A percentile compares a stretch with the other conserved stretches of the same genome.
Evolutionary conservation across 2,797 vertebrate species (phyloP).

Genomic region (Loris lydekkerianus): DNA sequence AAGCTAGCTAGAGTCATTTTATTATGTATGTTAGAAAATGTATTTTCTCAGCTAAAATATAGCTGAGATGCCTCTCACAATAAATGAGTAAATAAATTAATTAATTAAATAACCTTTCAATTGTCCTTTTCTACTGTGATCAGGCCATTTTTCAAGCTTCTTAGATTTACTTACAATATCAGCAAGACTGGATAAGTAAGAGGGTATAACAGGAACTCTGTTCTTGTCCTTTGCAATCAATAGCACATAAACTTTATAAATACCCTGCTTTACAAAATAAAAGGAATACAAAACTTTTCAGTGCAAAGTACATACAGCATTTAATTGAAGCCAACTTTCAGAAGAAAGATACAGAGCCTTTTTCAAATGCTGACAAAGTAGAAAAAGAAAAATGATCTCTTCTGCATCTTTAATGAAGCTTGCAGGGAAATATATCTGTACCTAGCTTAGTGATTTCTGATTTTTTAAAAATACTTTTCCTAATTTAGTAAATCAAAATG

Average conservation of each 20-base stretch:
- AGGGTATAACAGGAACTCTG: neutral
- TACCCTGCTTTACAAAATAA: conserved; percentile 43
- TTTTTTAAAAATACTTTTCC: conserved; percentile 31
- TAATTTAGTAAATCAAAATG: conserved; percentile 60
- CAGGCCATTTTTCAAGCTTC: neutral
- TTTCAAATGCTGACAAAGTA: conserved; percentile 75
- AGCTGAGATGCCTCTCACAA: neutral
- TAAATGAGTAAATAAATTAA: too few relatives aligned
- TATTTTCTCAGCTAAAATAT: conserved; percentile 46
- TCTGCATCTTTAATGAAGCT: conserved; percentile 72
- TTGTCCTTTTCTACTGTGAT: neutral
- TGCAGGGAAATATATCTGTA: conserved; percentile 45
- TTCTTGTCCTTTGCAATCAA: neutral
- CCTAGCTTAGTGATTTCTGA: conserved; percentile 30
- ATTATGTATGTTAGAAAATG: neutral
- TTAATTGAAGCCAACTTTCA: conserved; percentile 73
- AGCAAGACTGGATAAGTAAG: neutral
- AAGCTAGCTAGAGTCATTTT: neutral
- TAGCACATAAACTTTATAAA: conserved; percentile 58
- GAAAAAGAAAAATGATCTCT: conserved; percentile 70
- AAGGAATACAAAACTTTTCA: conserved; percentile 33
- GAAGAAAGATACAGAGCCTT: conserved; percentile 40
- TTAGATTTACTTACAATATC: neutral
- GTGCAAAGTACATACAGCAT: neutral
- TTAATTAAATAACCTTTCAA: neutral